Percentiles rank a stretch among this genome's conserved stretches.
phyloP scores from a whole-genome alignment of 2,113 vertebrate genomes.

The Pungitius pungitius region DNA sequence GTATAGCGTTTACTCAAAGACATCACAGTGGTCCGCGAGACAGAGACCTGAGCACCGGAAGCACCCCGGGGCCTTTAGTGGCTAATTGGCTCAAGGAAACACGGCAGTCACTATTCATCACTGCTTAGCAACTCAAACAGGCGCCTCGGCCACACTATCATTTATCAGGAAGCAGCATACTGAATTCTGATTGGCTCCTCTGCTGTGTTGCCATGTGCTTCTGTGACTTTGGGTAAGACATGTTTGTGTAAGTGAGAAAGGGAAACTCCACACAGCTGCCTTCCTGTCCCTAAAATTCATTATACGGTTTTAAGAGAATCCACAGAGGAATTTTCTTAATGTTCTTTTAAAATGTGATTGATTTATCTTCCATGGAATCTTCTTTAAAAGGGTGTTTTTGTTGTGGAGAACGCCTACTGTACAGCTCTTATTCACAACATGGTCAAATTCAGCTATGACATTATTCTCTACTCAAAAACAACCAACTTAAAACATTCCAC shows the following conservation, averaged over 20 bases:
- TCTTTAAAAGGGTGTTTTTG: not conserved
- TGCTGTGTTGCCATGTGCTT: conserved; percentile 67
- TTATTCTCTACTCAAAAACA: not conserved
- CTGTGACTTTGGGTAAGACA: conserved; percentile 29
- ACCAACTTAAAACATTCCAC: not conserved
- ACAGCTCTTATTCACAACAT: not conserved
- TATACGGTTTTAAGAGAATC: not conserved
- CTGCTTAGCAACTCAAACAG: conserved; percentile 59
- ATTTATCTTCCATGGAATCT: not conserved
- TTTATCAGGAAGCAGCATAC: conserved; percentile 55
- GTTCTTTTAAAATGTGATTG: not conserved
- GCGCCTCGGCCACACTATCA: conserved; percentile 42
- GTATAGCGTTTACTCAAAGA: conserved; percentile 22
- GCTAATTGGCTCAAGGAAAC: conserved; percentile 65
- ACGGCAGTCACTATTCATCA: conserved; percentile 59
- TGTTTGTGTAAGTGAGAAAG: conserved; percentile 23
- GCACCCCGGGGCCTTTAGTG: conserved; percentile 55
- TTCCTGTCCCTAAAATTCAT: not conserved
- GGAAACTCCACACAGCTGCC: not conserved
- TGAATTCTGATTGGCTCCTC: conserved; percentile 60
- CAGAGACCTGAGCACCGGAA: conserved; percentile 30
- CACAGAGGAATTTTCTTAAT: not conserved
- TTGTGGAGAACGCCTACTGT: not conserved
- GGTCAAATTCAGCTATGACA: not conserved
- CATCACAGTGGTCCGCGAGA: conserved; percentile 33